Evolutionary conservation across 2,888 invertebrate genomes (phyloP).

Genomic region (Eucriotettix oculatus): DNA sequence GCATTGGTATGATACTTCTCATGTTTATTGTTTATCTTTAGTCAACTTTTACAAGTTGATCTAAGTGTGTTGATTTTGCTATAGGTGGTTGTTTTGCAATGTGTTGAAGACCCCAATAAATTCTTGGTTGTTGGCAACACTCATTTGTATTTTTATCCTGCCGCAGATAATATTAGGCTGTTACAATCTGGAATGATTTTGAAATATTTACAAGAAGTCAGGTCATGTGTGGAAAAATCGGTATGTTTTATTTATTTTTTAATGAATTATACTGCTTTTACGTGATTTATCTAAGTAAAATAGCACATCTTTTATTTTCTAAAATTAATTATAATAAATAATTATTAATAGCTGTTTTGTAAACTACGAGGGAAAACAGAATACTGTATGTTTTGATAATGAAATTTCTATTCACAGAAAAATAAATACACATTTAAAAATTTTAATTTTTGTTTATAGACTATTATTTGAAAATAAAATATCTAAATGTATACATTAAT

Average conservation of each 20-base stretch:
- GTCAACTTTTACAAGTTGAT: too few relatives aligned
- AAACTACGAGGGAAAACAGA: too few relatives aligned
- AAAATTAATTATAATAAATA: too few relatives aligned
- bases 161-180: slow-evolving; percentile 76
- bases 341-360: too few relatives aligned
- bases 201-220: slow-evolving; percentile 44
- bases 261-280: not conserved
- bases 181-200: slow-evolving; percentile 65
- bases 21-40: too few relatives aligned
- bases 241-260: not conserved
- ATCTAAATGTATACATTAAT: too few relatives aligned
- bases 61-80: not conserved
- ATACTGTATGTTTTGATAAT: too few relatives aligned
- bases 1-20: too few relatives aligned
- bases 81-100: slow-evolving; percentile 37
- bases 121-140: slow-evolving; percentile 64
- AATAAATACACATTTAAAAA: too few relatives aligned
- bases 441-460: too few relatives aligned
- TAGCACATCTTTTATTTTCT: too few relatives aligned
- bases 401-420: not conserved
- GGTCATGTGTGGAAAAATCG: not conserved
- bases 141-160: slow-evolving; percentile 86
- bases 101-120: slow-evolving; percentile 35
- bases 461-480: too few relatives aligned
- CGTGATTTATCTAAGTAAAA: not conserved